Evolutionary conservation across 2,888 invertebrate species (phyloP).

Genomic region (Conus canariensis): DNA sequence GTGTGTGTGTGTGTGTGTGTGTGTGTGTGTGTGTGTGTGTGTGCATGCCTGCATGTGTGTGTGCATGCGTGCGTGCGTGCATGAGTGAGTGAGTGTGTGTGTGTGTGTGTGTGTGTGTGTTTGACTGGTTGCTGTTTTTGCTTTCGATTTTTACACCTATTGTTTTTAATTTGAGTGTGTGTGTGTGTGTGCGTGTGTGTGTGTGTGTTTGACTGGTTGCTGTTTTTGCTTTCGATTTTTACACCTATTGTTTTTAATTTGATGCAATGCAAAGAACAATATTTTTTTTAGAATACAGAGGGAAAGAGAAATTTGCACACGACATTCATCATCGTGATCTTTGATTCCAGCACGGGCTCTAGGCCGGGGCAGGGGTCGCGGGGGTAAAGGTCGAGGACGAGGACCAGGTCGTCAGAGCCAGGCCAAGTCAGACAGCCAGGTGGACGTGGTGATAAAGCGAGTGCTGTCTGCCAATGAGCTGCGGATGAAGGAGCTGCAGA

Average conservation of each 20-base stretch:
- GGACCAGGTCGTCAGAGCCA: slow-evolving; percentile 40
- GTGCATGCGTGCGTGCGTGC: too few species aligned
- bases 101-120: too few species aligned
- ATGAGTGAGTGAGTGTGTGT: too few species aligned
- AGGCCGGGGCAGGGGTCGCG: slow-evolving; percentile 41
- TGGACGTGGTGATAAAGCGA: slow-evolving; percentile 66
- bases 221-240: too few species aligned
- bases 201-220: too few species aligned
- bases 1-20: slow-evolving; percentile 10
- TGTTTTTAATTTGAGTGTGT: too few species aligned
- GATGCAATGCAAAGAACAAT: too few species aligned
- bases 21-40: not conserved
- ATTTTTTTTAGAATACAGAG: not conserved
- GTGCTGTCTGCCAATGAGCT: slow-evolving; percentile 74
- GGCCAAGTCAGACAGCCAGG: not conserved
- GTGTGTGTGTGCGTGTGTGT: too few species aligned
- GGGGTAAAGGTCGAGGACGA: slow-evolving; percentile 48
- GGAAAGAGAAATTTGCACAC: not conserved
- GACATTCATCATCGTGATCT: not conserved
- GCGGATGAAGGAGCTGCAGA: slow-evolving; percentile 74
- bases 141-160: too few species aligned
- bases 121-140: too few species aligned
- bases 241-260: too few species aligned
- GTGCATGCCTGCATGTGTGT: too few species aligned
- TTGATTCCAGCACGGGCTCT: not conserved